Evolutionary conservation across 1,140 invertebrate species (phyloP).

Genomic region (Phymorhynchus buccinoides): DNA sequence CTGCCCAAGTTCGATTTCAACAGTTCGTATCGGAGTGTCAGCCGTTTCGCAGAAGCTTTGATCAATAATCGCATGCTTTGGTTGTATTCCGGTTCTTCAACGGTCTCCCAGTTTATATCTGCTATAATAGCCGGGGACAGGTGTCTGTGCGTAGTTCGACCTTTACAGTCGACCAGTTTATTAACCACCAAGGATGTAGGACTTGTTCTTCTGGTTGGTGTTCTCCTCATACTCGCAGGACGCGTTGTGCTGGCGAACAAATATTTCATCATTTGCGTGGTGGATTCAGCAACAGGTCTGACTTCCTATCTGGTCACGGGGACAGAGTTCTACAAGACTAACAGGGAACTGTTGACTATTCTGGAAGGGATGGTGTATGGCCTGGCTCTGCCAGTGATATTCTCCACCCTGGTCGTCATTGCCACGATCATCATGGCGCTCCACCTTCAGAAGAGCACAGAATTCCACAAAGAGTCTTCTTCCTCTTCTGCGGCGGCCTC

Average conservation of each 20-base stretch:
- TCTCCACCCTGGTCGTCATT: not conserved
- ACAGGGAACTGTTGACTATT: not conserved
- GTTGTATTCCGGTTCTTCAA: not conserved
- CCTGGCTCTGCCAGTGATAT: not conserved
- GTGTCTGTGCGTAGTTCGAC: slow-evolving; percentile 4
- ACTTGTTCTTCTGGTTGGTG: not conserved
- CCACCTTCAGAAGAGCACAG: not conserved
- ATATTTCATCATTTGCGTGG: not conserved
- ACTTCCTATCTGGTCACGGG: not conserved
- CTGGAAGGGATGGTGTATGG: not conserved
- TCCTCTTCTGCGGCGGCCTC: not conserved
- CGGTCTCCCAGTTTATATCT: not conserved
- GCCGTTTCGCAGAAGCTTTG: not conserved
- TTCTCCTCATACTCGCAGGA: not conserved
- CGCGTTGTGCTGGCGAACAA: not conserved
- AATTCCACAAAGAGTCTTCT: not conserved
- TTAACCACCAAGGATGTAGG: not conserved
- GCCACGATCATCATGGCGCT: not conserved
- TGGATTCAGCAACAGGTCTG: not conserved
- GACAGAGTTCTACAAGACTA: not conserved
- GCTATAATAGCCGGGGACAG: slow-evolving; percentile 21
- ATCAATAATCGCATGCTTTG: not conserved
- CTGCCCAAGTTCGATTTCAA: not conserved
- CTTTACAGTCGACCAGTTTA: not conserved
- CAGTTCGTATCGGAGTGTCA: not conserved